phyloP scores from a whole-genome alignment of 1,140 invertebrate species.

The Papilio polytes region DNA sequence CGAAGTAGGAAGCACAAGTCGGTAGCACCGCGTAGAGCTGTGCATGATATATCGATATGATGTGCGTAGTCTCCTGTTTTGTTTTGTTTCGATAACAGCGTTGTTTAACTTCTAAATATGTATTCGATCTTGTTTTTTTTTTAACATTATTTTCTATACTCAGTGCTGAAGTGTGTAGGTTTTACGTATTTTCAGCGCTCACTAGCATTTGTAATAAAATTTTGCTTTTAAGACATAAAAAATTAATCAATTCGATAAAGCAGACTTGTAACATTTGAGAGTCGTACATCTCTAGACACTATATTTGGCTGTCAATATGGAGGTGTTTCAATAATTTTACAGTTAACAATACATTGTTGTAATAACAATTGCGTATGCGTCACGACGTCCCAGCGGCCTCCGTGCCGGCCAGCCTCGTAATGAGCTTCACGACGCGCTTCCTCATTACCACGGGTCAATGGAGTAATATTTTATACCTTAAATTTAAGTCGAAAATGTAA shows the following conservation, averaged over 20 bases:
- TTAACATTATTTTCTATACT: too few species aligned
- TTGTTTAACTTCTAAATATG: neutral
- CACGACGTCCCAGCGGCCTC: neutral
- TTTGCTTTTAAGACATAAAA: neutral
- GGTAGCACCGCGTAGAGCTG: neutral
- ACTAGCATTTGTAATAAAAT: too few species aligned
- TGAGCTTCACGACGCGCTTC: conserved; percentile 49
- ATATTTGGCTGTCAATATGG: neutral
- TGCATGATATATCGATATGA: neutral
- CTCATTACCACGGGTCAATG: conserved; percentile 47
- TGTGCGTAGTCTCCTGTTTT: neutral
- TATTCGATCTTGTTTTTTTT: neutral
- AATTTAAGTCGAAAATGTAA: neutral
- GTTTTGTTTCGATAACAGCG: neutral
- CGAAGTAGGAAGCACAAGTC: neutral
- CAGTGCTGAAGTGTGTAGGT: too few species aligned
- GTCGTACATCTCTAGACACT: neutral
- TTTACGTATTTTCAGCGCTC: too few species aligned
- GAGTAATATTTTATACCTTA: neutral
- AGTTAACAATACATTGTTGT: conserved; percentile 34
- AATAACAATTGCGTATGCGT: conserved; percentile 6
- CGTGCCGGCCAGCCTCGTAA: conserved; percentile 39
- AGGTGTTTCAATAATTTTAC: conserved; percentile 16
- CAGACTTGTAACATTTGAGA: neutral
- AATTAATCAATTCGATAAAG: neutral